These are phyloP conservation scores for Pteria penguin DNA, from an alignment of 2,888 invertebrate genomes.

Conservation along the genomic window DNA sequence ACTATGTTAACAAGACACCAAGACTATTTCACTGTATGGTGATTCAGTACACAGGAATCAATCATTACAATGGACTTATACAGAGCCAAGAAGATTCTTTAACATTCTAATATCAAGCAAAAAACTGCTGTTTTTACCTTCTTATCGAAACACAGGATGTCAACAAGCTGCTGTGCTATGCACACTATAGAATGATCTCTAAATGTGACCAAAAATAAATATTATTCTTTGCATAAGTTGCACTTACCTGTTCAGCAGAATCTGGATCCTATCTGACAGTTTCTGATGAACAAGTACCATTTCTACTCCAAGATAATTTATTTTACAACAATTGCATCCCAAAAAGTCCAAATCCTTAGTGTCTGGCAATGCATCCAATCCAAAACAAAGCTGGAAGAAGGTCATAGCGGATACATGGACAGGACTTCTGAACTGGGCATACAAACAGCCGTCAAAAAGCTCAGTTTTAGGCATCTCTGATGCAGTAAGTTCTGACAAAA, in stretches of 20 bases:
- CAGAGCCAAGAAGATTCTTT: too few species aligned
- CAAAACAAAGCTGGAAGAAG: constrained; percentile 51
- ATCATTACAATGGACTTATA: too few species aligned
- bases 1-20: too few species aligned
- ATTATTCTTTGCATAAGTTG: too few species aligned
- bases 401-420: constrained; percentile 53
- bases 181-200: too few species aligned
- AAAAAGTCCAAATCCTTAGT: constrained; percentile 40
- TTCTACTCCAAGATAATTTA: constrained; percentile 46
- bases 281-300: constrained; percentile 54
- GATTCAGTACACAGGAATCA: too few species aligned
- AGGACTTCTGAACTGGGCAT: constrained; percentile 52
- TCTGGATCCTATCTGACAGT: constrained; percentile 56
- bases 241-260: constrained; percentile 53
- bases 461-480: constrained; percentile 33
- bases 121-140: too few species aligned
- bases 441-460: constrained; percentile 47
- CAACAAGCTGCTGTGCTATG: too few species aligned
- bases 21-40: too few species aligned
- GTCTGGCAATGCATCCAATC: constrained; percentile 39
- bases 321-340: constrained; percentile 36
- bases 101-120: too few species aligned
- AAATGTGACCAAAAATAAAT: too few species aligned
- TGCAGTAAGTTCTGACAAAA: constrained; percentile 41
- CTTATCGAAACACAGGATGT: too few species aligned